A percentile compares a stretch with the other conserved stretches of the same genome.
phyloP scores from a whole-genome alignment of 2,797 vertebrate genomes.

The Sarcophilus harrisii region DNA sequence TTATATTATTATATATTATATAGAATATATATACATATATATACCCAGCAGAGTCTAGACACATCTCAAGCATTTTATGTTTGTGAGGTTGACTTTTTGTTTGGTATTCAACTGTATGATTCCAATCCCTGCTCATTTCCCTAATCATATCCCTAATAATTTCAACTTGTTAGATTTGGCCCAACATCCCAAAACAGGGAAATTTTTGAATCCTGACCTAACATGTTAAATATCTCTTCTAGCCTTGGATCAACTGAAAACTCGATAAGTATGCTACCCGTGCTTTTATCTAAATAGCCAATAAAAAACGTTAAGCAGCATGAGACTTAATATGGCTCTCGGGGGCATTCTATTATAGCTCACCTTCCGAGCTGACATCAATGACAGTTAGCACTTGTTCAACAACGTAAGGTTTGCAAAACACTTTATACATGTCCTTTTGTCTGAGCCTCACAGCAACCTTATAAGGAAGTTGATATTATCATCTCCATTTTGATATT shows the following conservation, averaged over 20 bases:
- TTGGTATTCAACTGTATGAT: not conserved
- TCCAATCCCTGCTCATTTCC: too few relatives aligned
- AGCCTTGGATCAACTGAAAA: not conserved
- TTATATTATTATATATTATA: too few relatives aligned
- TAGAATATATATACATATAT: too few relatives aligned
- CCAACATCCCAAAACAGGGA: not conserved
- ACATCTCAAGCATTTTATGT: not conserved
- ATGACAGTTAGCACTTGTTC: not conserved
- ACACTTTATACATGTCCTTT: not conserved
- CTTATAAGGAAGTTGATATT: not conserved
- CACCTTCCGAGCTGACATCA: not conserved
- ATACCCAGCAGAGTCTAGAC: not conserved
- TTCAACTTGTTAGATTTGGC: not conserved
- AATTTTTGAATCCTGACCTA: not conserved
- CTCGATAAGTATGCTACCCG: not conserved
- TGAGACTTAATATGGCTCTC: not conserved
- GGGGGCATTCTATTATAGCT: not conserved
- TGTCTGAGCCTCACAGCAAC: not conserved
- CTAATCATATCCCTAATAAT: not conserved
- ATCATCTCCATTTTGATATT: not conserved
- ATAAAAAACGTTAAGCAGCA: not conserved
- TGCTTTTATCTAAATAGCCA: not conserved
- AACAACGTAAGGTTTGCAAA: not conserved
- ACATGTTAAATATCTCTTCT: not conserved
- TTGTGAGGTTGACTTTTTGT: not conserved